A percentile compares a stretch with the other conserved stretches of the same genome.
Evolutionary conservation across 2,888 invertebrate species (phyloP).

Genomic region (Schizaphis graminum): DNA sequence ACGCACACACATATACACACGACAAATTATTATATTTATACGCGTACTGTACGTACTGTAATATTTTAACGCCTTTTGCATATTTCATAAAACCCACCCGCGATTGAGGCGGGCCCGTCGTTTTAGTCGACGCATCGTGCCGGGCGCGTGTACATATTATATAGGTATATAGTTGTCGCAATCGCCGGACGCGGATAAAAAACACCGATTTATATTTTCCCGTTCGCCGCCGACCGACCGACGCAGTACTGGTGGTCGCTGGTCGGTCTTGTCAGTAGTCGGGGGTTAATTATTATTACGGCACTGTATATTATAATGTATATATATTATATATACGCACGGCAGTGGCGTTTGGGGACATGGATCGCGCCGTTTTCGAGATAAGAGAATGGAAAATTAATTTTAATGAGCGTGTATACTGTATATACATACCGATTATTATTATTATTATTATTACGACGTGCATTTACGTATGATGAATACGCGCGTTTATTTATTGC

Average conservation of each 20-base stretch:
- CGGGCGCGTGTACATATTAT: not conserved
- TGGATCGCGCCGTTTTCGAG: not conserved
- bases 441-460: slow-evolving; percentile 1
- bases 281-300: slow-evolving; percentile 1
- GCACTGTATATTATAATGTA: too few relatives aligned
- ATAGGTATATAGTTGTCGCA: not conserved
- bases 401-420: slow-evolving; percentile 14
- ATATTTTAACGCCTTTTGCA: not conserved
- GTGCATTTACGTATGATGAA: not conserved
- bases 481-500: not conserved
- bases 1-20: not conserved
- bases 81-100: not conserved
- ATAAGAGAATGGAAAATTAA: slow-evolving; percentile 41
- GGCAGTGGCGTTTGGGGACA: not conserved
- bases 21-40: not conserved
- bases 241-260: not conserved
- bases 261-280: not conserved
- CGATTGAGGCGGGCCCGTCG: not conserved
- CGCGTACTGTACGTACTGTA: not conserved
- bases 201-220: not conserved
- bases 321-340: not conserved
- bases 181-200: not conserved
- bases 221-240: not conserved
- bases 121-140: not conserved
- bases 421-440: not conserved